Evolutionary conservation across 2,113 vertebrate genomes (phyloP).

Genomic region (Trinectes maculatus): DNA sequence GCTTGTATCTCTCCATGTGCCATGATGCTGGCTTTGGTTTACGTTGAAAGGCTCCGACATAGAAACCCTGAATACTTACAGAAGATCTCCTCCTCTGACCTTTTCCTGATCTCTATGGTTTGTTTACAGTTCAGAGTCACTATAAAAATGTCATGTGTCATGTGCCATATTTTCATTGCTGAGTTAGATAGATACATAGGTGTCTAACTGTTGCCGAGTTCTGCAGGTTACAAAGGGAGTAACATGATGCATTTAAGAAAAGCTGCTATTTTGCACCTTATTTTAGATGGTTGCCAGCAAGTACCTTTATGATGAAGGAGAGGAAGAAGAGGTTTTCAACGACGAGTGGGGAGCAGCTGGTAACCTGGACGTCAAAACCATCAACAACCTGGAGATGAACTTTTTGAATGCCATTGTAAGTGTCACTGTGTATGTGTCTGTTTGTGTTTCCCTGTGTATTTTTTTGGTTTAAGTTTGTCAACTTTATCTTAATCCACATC

Average conservation of each 20-base stretch:
- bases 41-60: conserved; percentile 96
- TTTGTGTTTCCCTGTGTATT: neutral
- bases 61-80: conserved; percentile 97
- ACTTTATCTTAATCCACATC: neutral
- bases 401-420: conserved; percentile 96
- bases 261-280: neutral
- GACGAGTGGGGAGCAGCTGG: conserved; percentile 98
- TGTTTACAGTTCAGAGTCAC: neutral
- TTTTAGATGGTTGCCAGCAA: conserved; percentile 98
- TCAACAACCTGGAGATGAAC: conserved; percentile 95
- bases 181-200: too few relatives aligned
- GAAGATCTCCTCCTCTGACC: conserved; percentile 97
- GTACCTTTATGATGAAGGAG: conserved; percentile 97
- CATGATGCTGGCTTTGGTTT: conserved; percentile 98
- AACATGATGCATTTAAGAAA: neutral
- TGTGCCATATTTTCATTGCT: neutral
- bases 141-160: conserved; percentile 8
- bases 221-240: neutral
- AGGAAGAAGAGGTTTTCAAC: conserved; percentile 98
- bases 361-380: conserved; percentile 91
- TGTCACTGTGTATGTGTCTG: neutral
- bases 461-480: neutral
- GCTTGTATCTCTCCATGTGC: conserved; percentile 97
- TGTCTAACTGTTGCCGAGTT: neutral
- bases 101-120: conserved; percentile 98